Evolutionary conservation across 2,797 vertebrate species (phyloP).

Genomic region (Eulemur coronatus): DNA sequence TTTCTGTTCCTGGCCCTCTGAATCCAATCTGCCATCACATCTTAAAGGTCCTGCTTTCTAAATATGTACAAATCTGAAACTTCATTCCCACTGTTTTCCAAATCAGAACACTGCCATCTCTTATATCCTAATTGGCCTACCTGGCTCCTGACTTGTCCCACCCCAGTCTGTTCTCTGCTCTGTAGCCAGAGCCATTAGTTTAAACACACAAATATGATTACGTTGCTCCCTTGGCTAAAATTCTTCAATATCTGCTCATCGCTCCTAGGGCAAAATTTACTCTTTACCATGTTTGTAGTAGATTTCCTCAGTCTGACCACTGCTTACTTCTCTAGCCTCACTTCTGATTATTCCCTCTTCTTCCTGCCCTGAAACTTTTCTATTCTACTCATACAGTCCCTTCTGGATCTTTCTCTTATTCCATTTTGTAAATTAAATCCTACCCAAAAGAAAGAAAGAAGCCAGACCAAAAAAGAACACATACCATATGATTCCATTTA

Average conservation of each 20-base stretch:
- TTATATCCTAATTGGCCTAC: not conserved
- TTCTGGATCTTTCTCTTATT: not conserved
- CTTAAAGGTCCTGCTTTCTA: not conserved
- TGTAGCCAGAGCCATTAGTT: not conserved
- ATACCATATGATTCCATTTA: not conserved
- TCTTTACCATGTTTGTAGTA: not conserved
- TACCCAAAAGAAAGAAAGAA: not conserved
- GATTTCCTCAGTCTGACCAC: not conserved
- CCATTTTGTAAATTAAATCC: not conserved
- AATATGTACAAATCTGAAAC: not conserved
- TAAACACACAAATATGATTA: not conserved
- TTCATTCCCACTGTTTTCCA: not conserved
- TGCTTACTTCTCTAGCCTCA: not conserved
- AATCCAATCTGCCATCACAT: not conserved
- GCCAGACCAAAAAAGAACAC: not conserved
- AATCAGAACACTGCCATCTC: not conserved
- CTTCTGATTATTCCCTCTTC: rapidly evolving
- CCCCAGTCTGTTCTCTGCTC: not conserved
- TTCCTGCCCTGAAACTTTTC: not conserved
- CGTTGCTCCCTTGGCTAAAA: not conserved
- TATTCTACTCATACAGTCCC: not conserved
- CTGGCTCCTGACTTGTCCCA: not conserved
- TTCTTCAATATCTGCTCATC: not conserved
- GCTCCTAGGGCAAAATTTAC: not conserved
- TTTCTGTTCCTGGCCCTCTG: not conserved